Evolutionary conservation across 2,113 vertebrate species (phyloP).

Genomic region (Sturnira hondurensis): DNA sequence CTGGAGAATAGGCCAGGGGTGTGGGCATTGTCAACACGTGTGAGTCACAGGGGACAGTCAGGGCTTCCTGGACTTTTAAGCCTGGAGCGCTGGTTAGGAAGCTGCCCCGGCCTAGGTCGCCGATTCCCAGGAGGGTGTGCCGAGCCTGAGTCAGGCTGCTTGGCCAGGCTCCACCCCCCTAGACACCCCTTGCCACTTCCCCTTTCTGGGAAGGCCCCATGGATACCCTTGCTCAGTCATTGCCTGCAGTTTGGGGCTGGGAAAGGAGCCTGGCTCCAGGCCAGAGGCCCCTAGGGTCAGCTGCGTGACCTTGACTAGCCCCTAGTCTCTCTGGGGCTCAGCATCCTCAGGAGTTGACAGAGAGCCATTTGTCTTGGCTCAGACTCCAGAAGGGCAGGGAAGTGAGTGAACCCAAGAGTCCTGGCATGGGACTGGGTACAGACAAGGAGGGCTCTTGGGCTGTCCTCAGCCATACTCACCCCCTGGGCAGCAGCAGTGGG

Average conservation of each 20-base stretch:
- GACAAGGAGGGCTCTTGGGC: background rate
- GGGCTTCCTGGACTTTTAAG: conserved; percentile 15
- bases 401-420: background rate
- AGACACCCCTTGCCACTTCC: conserved; percentile 36
- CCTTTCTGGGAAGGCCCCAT: conserved; percentile 64
- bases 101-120: conserved; percentile 29
- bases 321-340: background rate
- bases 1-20: background rate
- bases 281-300: background rate
- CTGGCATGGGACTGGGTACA: background rate
- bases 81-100: conserved; percentile 22
- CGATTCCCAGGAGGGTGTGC: conserved; percentile 41
- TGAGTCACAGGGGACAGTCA: conserved; percentile 51
- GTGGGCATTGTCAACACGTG: background rate
- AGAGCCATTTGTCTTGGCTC: background rate
- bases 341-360: background rate
- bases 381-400: background rate
- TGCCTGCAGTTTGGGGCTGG: background rate
- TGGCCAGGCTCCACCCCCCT: conserved; percentile 14
- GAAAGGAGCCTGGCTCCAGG: background rate
- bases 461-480: background rate
- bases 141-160: conserved; percentile 60
- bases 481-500: background rate
- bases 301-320: background rate
- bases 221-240: background rate